These are phyloP conservation scores for Isurus oxyrinchus DNA, from an alignment of 2,113 vertebrate species.

Conservation along the genomic window DNA sequence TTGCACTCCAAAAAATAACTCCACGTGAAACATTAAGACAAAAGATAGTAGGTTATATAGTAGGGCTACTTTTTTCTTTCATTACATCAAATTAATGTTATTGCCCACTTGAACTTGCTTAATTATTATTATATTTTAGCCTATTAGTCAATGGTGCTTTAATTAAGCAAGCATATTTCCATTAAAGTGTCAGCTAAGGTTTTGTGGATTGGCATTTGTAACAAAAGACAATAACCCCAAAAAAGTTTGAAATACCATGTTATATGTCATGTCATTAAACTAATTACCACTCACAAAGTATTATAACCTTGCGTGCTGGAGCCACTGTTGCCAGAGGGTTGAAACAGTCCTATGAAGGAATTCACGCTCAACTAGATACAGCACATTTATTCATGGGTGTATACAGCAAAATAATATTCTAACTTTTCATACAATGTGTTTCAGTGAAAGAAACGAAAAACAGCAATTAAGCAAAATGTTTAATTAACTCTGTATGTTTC, in stretches of 20 bases:
- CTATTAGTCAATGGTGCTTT: background rate
- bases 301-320: constrained; percentile 9
- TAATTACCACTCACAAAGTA: constrained; percentile 30
- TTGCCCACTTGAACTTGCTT: background rate
- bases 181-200: background rate
- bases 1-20: background rate
- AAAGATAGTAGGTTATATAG: background rate
- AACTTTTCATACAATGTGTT: background rate
- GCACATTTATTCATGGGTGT: background rate
- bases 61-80: background rate
- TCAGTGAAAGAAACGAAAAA: background rate
- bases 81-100: background rate
- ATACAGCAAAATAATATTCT: background rate
- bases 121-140: background rate
- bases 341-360: background rate
- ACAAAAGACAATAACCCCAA: background rate
- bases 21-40: background rate
- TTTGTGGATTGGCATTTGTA: background rate
- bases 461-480: background rate
- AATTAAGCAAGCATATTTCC: background rate
- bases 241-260: constrained; percentile 18
- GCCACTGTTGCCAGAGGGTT: background rate
- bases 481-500: background rate
- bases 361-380: background rate
- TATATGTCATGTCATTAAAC: constrained; percentile 37